Conservation (phyloP, 2,113 vertebrate species). For the Elgaria multicarinata region DNA sequence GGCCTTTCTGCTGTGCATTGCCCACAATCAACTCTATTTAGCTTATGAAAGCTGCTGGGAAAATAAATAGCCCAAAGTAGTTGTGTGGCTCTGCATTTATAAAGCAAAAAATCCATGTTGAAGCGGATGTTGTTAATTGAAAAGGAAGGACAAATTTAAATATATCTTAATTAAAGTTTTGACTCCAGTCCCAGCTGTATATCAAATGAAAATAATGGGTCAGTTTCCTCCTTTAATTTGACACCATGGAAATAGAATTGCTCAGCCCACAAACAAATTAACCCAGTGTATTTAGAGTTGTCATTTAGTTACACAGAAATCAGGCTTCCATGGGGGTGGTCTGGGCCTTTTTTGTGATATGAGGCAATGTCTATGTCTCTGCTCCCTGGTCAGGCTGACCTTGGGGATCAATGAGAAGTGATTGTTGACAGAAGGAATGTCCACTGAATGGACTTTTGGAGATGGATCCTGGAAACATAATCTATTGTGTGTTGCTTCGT, state of each 20-base stretch:
- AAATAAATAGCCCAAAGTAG: slow-evolving; percentile 40
- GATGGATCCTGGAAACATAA: neutral
- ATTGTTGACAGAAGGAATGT: neutral
- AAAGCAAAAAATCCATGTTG: slow-evolving; percentile 9
- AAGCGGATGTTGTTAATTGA: slow-evolving; percentile 19
- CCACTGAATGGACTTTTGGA: neutral
- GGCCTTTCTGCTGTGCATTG: slow-evolving; percentile 21
- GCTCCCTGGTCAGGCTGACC: neutral
- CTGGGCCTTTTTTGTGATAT: neutral
- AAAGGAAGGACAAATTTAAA: slow-evolving; percentile 14
- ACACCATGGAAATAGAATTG: neutral
- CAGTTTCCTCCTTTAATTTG: neutral
- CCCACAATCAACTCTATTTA: slow-evolving; percentile 16
- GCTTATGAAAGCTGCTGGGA: slow-evolving; percentile 14
- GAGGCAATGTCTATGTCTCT: neutral
- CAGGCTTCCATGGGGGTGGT: neutral
- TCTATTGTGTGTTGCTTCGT: too few relatives aligned
- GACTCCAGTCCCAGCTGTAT: slow-evolving; percentile 6
- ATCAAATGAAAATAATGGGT: neutral
- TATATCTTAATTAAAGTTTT: slow-evolving; percentile 30
- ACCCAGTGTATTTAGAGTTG: neutral
- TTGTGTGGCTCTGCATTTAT: slow-evolving; percentile 17
- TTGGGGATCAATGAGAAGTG: neutral
- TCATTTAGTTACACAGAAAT: neutral
- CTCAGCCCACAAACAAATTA: neutral